Evolutionary conservation across 2,113 vertebrate species (phyloP).

Genomic region (Baryphthengus martii): DNA sequence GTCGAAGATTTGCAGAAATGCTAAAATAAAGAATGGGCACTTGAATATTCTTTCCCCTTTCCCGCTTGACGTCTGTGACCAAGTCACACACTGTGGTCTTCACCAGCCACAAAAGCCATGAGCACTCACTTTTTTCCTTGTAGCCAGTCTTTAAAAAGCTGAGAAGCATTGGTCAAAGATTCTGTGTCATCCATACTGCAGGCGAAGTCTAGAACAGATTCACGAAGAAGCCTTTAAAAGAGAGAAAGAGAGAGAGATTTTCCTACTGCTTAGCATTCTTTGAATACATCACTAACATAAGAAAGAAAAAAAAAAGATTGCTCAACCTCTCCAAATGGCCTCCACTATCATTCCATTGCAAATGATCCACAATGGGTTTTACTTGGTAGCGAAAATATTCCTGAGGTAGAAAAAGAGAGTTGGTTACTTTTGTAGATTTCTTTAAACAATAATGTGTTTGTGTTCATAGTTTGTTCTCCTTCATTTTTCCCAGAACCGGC

Average conservation of each 20-base stretch:
- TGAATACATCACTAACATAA: background rate
- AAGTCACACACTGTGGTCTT: background rate
- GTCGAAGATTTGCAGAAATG: slow-evolving; percentile 84
- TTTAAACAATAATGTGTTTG: background rate
- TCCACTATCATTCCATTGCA: slow-evolving; percentile 79
- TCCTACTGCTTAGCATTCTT: background rate
- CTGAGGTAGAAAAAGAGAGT: slow-evolving; percentile 62
- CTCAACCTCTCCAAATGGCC: slow-evolving; percentile 54
- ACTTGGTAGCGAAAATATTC: slow-evolving; percentile 78
- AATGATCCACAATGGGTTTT: slow-evolving; percentile 56
- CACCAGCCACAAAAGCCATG: background rate
- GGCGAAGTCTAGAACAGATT: slow-evolving; percentile 81
- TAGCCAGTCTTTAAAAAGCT: slow-evolving; percentile 80
- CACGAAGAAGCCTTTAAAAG: slow-evolving; percentile 83
- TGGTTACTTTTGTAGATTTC: background rate
- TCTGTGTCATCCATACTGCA: slow-evolving; percentile 81
- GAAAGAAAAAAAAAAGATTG: background rate
- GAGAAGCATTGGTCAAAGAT: slow-evolving; percentile 72
- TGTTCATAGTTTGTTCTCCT: background rate
- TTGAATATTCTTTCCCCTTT: background rate
- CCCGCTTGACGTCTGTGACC: background rate
- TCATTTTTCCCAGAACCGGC: background rate
- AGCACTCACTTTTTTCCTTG: slow-evolving; percentile 55
- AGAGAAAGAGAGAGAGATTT: background rate
- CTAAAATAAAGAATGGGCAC: slow-evolving; percentile 57